phyloP scores from a whole-genome alignment of 92 coral and sea anemone species.

The Paragorgia papillata region DNA sequence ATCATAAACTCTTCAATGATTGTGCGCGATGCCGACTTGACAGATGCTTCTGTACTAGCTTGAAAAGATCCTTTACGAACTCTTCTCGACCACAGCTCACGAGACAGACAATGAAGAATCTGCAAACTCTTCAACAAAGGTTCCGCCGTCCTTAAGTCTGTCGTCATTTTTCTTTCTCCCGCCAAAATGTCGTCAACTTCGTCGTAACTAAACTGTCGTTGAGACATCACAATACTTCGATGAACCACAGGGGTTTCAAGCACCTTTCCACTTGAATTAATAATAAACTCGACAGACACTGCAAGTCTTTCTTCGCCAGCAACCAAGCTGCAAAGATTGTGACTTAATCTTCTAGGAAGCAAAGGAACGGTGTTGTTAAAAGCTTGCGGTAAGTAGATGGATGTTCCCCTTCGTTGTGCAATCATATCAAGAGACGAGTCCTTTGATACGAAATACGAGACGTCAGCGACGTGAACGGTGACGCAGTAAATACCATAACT shows the following conservation, averaged over 20 bases:
- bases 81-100: conserved; percentile 76
- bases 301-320: conserved; percentile 80
- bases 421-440: conserved; percentile 66
- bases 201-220: conserved; percentile 74
- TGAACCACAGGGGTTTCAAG: conserved; percentile 64
- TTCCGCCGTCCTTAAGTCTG: conserved; percentile 29
- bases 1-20: conserved; percentile 88
- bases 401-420: conserved; percentile 71
- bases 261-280: conserved; percentile 65
- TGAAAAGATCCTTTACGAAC: conserved; percentile 63
- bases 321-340: conserved; percentile 72
- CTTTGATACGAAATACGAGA: conserved; percentile 78
- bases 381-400: conserved; percentile 66
- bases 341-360: conserved; percentile 72
- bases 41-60: conserved; percentile 14
- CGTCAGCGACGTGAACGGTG: conserved; percentile 87
- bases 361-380: conserved; percentile 60
- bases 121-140: conserved; percentile 50
- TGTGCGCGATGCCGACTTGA: conserved; percentile 48
- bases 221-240: conserved; percentile 75
- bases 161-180: conserved; percentile 23
- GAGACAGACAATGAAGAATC: conserved; percentile 67
- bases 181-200: conserved; percentile 64
- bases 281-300: conserved; percentile 67
- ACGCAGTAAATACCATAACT: conserved; percentile 57